Base-by-base conservation (phyloP, 37 sponge, comb jelly and placozoan species). In the Diacarnus erythraeanus region DNA sequence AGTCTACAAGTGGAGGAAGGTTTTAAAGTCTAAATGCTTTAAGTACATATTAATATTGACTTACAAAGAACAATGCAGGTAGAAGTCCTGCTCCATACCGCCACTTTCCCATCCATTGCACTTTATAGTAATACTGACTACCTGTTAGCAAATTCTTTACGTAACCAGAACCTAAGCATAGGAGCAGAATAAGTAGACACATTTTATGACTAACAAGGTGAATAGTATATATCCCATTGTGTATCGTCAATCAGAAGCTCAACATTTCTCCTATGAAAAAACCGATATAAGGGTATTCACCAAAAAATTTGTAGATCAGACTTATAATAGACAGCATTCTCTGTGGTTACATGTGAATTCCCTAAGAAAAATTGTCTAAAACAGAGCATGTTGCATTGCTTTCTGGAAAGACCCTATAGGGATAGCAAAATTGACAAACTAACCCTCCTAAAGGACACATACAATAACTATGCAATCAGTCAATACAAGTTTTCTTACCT, bases 11-110 rank as follows among this genome's bases (percentile, higher is more conserved):
- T n/a, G n/a, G n/a, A 20, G 57, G 57, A 21, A 56, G 15, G 57
- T 56, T 56, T 56, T 20, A 20, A 56, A 20, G 57, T n/a, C n/a
- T 27, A 38, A 68, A 38, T 29, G 38, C 5, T 12, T 27, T 34
- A 68, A 68, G 35, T 12, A 68, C 69, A 68, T 35, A 20, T 17
- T 3, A 63, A 15, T 8, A 63, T 18, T 18, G 10, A 81, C 88
- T 82, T 54, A 88, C 88, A 82, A 88, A 88, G 67, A 88, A 88
- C 43, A 88, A 34, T 10, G 83, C 78, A 61, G 88, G 88, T 41
- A 88, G 54, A 0, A 88, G 33, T 29, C 83, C 88, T 5, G 83
- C 72, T 38, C 67, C 34, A 69, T 88, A 88, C 31, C 78, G 39
- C 77, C 78, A 76, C 57, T 77, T 76, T 31, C 88, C 78, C 83